These are phyloP conservation scores for Archips crataeganus DNA, from an alignment of 2,888 invertebrate species.

Conservation along the genomic window DNA sequence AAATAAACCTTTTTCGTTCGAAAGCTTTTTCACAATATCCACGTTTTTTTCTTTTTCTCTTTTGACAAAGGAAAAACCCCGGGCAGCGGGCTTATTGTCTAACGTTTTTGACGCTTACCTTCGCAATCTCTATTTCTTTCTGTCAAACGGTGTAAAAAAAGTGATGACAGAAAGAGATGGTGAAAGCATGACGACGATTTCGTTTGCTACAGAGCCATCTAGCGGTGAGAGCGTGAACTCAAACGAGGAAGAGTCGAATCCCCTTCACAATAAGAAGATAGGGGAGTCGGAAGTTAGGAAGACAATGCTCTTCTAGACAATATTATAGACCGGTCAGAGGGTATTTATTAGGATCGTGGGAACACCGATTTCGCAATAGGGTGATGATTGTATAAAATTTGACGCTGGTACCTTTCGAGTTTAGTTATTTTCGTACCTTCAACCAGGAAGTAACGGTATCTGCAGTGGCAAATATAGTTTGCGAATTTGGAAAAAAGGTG, in stretches of 20 bases:
- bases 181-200: background rate
- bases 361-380: constrained; percentile 62
- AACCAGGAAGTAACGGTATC: constrained; percentile 74
- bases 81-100: too few relatives aligned
- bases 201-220: constrained; percentile 63
- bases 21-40: too few relatives aligned
- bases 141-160: too few relatives aligned
- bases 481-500: background rate
- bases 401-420: constrained; percentile 58
- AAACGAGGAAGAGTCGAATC: constrained; percentile 48
- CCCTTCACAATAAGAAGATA: constrained; percentile 54
- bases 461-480: background rate
- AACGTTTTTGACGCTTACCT: too few relatives aligned
- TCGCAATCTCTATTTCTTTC: too few relatives aligned
- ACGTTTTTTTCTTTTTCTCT: too few relatives aligned
- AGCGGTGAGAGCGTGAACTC: constrained; percentile 53
- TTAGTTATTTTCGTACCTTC: constrained; percentile 71
- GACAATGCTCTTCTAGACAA: constrained; percentile 75
- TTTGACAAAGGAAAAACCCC: too few relatives aligned
- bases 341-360: constrained; percentile 62
- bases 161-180: too few relatives aligned
- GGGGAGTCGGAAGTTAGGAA: constrained; percentile 72
- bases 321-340: constrained; percentile 71
- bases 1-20: too few relatives aligned
- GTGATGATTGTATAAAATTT: constrained; percentile 75